Base-by-base conservation (phyloP, 1,140 invertebrate species). In the Meloidogyne floridensis region DNA sequence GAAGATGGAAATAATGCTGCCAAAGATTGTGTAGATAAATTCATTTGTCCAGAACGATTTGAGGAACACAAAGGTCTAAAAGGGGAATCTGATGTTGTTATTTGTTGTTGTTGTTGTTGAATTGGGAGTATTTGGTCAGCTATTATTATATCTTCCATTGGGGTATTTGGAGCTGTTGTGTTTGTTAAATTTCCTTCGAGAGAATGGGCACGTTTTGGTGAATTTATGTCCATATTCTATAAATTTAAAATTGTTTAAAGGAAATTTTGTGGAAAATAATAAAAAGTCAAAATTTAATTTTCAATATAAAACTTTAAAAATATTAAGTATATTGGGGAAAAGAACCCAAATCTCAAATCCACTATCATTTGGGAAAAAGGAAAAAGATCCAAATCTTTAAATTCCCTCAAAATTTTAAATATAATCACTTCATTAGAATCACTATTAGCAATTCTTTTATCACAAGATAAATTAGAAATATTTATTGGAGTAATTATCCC, bases 191-290 rank as follows among this genome's bases (percentile, higher is more conserved):
- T 79, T n/a, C 77, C 77, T 32, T 79, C 77, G 32, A 87, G 87
- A 6, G 85, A 86, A 65, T 88, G 84, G 20, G 85, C 81, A 47
- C 87, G 84, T 82, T 86, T 86, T 20, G 85, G 87, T 56, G 72
- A 20, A 82, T 71, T 74, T 15, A 53, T 80, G 10, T 84, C 84
- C 53, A 82, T 75, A 32, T 84, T 54, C 42, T 84, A 78, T 10
- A 5, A 43, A 32, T 32, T 32, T 32, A 32, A 32, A 32, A 32
- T 32, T 32, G 32, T 32, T 32, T 32, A 32, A 32, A 32, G 32
- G 32, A 32, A 32, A 32, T 32, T 32, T 32, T 32, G 32, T 32
- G 32, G 32, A 32, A 32, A 32, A 32, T 32, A 32, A 32, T 32
- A 32, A 32, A 32, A 32, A 32, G 32, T 32, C 32, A 32, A 32